phyloP scores from a whole-genome alignment of 2,113 vertebrate genomes.

The Probosciger aterrimus region DNA sequence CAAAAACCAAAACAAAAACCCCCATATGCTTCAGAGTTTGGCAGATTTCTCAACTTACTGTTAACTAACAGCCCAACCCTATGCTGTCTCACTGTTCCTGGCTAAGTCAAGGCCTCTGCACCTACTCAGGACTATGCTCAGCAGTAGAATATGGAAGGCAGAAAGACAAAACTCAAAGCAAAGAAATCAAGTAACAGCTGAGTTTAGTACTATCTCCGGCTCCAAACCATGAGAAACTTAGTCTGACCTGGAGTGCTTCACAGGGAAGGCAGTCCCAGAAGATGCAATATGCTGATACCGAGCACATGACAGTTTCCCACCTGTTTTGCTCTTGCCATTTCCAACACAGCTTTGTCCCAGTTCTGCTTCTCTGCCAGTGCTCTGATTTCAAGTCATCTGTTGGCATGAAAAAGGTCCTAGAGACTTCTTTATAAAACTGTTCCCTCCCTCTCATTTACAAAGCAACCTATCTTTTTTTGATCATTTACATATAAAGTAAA shows the following conservation, averaged over 20 bases:
- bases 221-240: background rate
- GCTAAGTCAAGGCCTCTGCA: background rate
- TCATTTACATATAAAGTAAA: conserved; percentile 15
- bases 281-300: accelerated
- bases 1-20: background rate
- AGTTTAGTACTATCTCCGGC: background rate
- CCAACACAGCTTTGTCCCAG: background rate
- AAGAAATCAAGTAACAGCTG: background rate
- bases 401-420: background rate
- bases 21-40: background rate
- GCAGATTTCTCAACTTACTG: conserved; percentile 16
- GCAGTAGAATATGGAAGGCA: background rate
- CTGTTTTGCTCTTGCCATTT: conserved; percentile 7
- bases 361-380: background rate
- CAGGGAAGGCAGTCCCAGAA: background rate
- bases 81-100: background rate
- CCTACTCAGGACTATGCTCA: background rate
- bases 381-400: background rate
- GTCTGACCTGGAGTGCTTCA: background rate
- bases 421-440: background rate
- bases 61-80: conserved; percentile 21
- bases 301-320: background rate
- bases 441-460: background rate
- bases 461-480: background rate
- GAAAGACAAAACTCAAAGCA: background rate